Evolutionary conservation across 2,888 invertebrate species (phyloP), one percentile per base, ranked within the genome.

Genomic region (Sussaba pulchella): DNA sequence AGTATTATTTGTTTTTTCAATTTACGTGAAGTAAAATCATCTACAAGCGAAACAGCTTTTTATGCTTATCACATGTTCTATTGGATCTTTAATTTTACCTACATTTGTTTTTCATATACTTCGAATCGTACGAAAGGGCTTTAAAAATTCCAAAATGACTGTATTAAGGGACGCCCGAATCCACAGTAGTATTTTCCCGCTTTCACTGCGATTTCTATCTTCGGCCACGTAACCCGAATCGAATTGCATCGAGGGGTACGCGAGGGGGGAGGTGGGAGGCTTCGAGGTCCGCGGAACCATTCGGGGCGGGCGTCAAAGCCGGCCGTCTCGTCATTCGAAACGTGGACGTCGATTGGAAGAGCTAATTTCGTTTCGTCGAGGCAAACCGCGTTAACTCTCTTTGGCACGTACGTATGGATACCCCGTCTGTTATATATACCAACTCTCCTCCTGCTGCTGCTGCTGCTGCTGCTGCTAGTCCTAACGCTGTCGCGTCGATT

Each of bases 341-440:
- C 77, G 66, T 41, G 79, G 61, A n/a, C 75, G 71, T 64, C 70
- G 54, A 81, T 82, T 73, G 80, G 64, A 67, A 81, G 78, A 84
- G 80, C 74, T 82, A 86, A 85, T 85, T 85, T 86, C 78, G 70
- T 77, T 59, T 74, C 45, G 36, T 63, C 59, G 52, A 67, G 69
- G 64, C 82, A 85, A 87, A 85, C 84, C 85, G 82, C 81, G 86
- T 87, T 86, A 85, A 87, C 83, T 84, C 81, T 54, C 52, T 67
- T 17, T 70, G 21, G 39, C 63, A 47, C 61, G 72, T 66, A 63
- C 57, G 31, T 9, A 26, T 19, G 19, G 61, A 82, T 43, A 31
- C 19, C 41, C 8, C 36, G 26, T 59, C 6, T 19, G 24, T 31
- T 61, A 0, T 54, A n/a, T 64, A 12, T 66, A 41, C 47, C 43